Conservation (phyloP, 1,140 invertebrate genomes). For the Reticulitermes speratus region DNA sequence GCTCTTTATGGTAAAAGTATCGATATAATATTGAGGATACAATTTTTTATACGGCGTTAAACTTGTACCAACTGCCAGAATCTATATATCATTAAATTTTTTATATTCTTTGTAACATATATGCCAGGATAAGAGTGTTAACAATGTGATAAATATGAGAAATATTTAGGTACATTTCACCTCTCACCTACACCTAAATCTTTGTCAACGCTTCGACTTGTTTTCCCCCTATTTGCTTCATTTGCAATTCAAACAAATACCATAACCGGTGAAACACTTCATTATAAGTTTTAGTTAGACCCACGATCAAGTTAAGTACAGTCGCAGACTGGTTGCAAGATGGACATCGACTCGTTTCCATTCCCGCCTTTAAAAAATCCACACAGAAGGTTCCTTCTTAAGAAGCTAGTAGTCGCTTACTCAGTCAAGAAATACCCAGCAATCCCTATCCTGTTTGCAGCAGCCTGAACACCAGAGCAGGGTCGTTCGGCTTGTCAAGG, state of each 20-base stretch:
- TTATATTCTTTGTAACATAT: neutral
- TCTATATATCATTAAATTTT: conserved; percentile 25
- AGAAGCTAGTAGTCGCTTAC: no score
- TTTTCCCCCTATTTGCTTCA: conserved; percentile 24
- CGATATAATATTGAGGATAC: conserved; percentile 26
- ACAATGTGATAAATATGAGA: conserved; percentile 34
- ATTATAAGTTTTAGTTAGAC: neutral
- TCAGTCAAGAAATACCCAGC: no score
- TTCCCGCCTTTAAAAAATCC: no score
- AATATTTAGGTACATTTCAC: conserved; percentile 33
- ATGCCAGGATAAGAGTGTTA: conserved; percentile 27
- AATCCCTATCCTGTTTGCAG: no score
- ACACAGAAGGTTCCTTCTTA: no score
- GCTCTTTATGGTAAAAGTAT: conserved; percentile 27
- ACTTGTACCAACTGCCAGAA: conserved; percentile 2
- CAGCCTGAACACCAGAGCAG: no score
- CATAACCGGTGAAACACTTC: neutral
- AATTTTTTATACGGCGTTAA: conserved; percentile 23
- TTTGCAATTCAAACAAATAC: conserved; percentile 34
- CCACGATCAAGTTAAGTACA: neutral
- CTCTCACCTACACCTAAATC: conserved; percentile 33
- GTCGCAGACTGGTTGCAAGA: neutral
- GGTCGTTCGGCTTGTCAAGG: no score
- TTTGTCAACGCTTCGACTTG: conserved; percentile 30
- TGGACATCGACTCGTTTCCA: no score